Evolutionary conservation across 2,113 vertebrate genomes (phyloP).

Genomic region (Tonatia bakeri): DNA sequence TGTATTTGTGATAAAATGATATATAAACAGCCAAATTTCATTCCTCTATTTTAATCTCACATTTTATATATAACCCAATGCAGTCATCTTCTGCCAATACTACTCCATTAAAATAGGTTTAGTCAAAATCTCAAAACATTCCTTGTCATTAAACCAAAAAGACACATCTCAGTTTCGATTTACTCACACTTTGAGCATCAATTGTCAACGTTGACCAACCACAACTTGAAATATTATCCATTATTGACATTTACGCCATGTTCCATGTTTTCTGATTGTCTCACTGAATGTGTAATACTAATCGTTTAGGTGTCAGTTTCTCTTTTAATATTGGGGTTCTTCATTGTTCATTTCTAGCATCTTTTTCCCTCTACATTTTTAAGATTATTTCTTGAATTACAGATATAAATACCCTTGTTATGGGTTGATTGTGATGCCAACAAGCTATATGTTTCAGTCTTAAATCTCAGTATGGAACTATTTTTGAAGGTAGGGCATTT

Average conservation of each 20-base stretch:
- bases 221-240: neutral
- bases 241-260: neutral
- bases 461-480: neutral
- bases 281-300: neutral
- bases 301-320: neutral
- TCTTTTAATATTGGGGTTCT: neutral
- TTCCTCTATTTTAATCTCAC: neutral
- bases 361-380: neutral
- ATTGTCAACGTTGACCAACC: neutral
- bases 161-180: neutral
- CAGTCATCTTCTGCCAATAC: neutral
- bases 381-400: neutral
- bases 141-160: neutral
- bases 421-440: neutral
- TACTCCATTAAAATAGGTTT: neutral
- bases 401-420: neutral
- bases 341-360: neutral
- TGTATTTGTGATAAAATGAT: neutral
- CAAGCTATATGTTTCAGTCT: neutral
- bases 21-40: neutral
- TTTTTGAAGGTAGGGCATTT: neutral
- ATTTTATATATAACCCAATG: neutral
- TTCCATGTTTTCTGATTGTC: neutral
- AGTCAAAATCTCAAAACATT: neutral
- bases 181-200: neutral